Evolutionary conservation across 2,113 vertebrate genomes (phyloP).

Genomic region (Limanda limanda): DNA sequence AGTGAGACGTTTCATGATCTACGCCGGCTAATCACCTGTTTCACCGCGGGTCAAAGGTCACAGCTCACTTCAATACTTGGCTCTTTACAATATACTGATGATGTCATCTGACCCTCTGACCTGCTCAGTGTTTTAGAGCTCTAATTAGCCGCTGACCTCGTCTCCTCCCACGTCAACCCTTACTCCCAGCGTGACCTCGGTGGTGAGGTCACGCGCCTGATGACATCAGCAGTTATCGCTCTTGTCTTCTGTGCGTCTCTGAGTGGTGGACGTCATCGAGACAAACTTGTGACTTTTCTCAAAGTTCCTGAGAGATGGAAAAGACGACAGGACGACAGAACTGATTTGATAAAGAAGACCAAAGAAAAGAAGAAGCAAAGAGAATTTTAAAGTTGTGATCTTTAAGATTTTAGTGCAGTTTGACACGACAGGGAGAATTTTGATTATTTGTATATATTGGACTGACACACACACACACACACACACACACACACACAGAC

Average conservation of each 20-base stretch:
- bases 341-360: background rate
- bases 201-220: constrained; percentile 58
- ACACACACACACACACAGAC: no score
- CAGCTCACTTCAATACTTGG: constrained; percentile 33
- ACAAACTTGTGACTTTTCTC: background rate
- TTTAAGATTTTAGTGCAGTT: no score
- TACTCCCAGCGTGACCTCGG: constrained; percentile 57
- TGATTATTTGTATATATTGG: no score
- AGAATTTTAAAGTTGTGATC: no score
- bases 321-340: background rate
- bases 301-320: background rate
- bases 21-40: constrained; percentile 56
- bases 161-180: constrained; percentile 60
- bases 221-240: constrained; percentile 50
- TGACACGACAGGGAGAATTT: no score
- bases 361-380: no score
- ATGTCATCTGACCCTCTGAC: constrained; percentile 74
- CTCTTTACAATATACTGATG: constrained; percentile 54
- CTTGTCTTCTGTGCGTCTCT: constrained; percentile 18
- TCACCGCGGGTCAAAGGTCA: constrained; percentile 62
- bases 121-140: constrained; percentile 67
- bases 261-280: background rate
- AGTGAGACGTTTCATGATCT: constrained; percentile 32
- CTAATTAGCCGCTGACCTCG: constrained; percentile 75
- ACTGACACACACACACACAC: no score